Conservation (phyloP, 1,140 invertebrate genomes). For the Parapsyche elsis region DNA sequence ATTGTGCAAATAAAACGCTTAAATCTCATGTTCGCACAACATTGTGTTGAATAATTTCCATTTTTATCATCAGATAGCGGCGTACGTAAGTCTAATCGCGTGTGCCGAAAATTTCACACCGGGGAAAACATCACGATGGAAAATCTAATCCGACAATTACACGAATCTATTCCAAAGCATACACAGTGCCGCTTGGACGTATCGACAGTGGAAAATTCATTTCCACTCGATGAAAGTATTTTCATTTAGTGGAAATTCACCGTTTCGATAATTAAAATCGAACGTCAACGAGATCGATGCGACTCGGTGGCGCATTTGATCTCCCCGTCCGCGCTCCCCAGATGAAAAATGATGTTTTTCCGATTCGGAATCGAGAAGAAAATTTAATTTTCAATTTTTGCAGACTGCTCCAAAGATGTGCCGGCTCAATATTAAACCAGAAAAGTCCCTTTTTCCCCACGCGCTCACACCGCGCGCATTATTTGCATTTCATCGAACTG, state of each 20-base stretch:
- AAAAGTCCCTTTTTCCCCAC: conserved; percentile 15
- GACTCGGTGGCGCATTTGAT: not conserved
- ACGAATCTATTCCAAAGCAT: no score
- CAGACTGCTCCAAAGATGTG: not conserved
- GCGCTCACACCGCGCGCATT: conserved; percentile 12
- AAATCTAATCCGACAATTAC: no score
- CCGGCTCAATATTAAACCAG: conserved; percentile 10
- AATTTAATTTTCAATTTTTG: conserved; percentile 46
- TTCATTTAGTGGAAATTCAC: no score
- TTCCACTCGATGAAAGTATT: no score
- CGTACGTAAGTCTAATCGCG: not conserved
- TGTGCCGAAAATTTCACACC: conserved; percentile 21
- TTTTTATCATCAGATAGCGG: conserved; percentile 1
- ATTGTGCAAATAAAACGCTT: conserved; percentile 10
- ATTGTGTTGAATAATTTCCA: conserved; percentile 6
- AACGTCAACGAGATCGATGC: not conserved
- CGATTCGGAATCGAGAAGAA: conserved; percentile 5
- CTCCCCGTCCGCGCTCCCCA: not conserved
- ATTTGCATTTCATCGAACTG: conserved; percentile 48
- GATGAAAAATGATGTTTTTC: conserved; percentile 10
- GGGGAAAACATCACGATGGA: not conserved
- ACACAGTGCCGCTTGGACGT: no score
- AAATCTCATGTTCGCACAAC: conserved; percentile 17
- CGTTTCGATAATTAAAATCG: conserved; percentile 18
- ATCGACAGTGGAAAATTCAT: no score